These are phyloP conservation scores for Calliopsis andreniformis DNA, from an alignment of 1,140 invertebrate species.

Conservation along the genomic window DNA sequence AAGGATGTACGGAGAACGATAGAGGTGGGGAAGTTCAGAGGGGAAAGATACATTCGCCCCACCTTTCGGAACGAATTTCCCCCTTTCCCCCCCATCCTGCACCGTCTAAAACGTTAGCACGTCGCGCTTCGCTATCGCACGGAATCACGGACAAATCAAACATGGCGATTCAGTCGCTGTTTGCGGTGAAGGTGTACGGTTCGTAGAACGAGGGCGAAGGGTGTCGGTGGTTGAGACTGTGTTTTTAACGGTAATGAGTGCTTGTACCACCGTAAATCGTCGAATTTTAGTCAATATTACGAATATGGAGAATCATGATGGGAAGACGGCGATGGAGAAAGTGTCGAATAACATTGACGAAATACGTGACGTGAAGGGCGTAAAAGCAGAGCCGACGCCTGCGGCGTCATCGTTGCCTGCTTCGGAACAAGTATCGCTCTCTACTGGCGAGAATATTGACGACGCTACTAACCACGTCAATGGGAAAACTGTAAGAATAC, in stretches of 20 bases:
- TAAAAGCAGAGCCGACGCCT: constrained; percentile 72
- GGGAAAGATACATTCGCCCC: constrained; percentile 37
- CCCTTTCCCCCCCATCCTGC: too few relatives aligned
- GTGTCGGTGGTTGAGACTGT: constrained; percentile 53
- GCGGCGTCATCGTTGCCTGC: constrained; percentile 64
- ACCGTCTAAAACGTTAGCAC: constrained; percentile 60
- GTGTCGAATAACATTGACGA: constrained; percentile 54
- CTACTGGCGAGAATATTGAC: constrained; percentile 66
- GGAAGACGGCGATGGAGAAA: constrained; percentile 60
- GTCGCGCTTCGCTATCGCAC: constrained; percentile 62
- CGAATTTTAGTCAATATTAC: constrained; percentile 68
- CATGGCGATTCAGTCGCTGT: constrained; percentile 79
- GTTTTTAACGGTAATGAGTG: constrained; percentile 70
- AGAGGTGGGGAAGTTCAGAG: background rate
- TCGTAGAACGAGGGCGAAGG: constrained; percentile 57
- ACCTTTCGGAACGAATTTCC: constrained; percentile 19
- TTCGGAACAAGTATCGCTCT: constrained; percentile 57
- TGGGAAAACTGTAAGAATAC: constrained; percentile 65
- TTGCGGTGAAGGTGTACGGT: constrained; percentile 74
- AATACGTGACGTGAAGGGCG: constrained; percentile 66
- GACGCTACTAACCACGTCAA: constrained; percentile 49
- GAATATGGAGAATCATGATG: constrained; percentile 69
- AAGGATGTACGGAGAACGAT: constrained; percentile 7
- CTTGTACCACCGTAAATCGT: constrained; percentile 66
- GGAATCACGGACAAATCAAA: constrained; percentile 77